phyloP scores from a whole-genome alignment of 2,113 vertebrate species.

The Hemichromis elongatus region DNA sequence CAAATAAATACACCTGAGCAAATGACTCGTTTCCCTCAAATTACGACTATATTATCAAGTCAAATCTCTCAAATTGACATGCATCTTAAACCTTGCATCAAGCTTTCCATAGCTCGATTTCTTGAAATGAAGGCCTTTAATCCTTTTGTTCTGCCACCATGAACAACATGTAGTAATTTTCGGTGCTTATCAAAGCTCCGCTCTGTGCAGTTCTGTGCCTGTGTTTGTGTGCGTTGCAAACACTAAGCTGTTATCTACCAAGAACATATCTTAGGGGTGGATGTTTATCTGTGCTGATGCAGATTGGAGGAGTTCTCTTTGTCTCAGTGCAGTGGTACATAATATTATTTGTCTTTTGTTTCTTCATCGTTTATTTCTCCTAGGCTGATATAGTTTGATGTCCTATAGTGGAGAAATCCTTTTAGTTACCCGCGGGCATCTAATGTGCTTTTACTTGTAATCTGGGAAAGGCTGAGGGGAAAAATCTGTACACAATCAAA shows the following conservation, averaged over 20 bases:
- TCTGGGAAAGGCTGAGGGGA: conserved; percentile 48
- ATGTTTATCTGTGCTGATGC: conserved; percentile 69
- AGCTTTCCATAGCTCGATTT: conserved; percentile 56
- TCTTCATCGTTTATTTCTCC: conserved; percentile 42
- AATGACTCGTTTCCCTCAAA: conserved; percentile 25
- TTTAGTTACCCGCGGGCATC: conserved; percentile 53
- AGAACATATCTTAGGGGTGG: conserved; percentile 67
- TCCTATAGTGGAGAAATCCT: conserved; percentile 48
- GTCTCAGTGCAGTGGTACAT: conserved; percentile 52
- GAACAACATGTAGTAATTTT: conserved; percentile 67
- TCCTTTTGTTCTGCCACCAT: conserved; percentile 66
- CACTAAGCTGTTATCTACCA: conserved; percentile 57
- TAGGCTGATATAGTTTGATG: conserved; percentile 57
- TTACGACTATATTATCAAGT: conserved; percentile 47
- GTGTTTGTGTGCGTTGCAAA: conserved; percentile 15
- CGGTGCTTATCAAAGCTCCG: conserved; percentile 57
- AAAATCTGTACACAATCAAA: conserved; percentile 51
- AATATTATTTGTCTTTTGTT: conserved; percentile 58
- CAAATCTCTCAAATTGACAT: conserved; percentile 43
- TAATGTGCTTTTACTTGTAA: conserved; percentile 69
- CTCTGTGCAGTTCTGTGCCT: conserved; percentile 5
- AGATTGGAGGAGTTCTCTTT: conserved; percentile 60
- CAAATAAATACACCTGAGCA: neutral
- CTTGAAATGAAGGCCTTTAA: conserved; percentile 64
- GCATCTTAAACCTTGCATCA: conserved; percentile 37